Evolutionary conservation across 2,113 vertebrate genomes (phyloP).

Genomic region (Hippopotamus amphibius): DNA sequence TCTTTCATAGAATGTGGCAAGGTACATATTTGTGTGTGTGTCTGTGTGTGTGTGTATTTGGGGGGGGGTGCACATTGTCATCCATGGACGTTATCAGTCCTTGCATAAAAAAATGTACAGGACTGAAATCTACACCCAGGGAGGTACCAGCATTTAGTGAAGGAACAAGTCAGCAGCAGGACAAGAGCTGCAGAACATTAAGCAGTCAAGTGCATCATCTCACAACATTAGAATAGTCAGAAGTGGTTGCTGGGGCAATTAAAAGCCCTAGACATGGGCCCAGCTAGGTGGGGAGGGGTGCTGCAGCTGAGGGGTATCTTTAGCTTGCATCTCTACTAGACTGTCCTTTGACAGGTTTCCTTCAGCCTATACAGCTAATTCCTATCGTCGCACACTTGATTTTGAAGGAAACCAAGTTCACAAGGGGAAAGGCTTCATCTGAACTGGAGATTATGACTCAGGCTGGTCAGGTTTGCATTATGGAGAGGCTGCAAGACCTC

Average conservation of each 20-base stretch:
- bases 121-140: background rate
- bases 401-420: background rate
- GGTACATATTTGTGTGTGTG: background rate
- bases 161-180: background rate
- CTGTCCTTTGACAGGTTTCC: background rate
- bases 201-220: background rate
- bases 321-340: background rate
- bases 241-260: background rate
- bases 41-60: background rate
- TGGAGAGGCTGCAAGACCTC: background rate
- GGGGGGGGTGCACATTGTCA: background rate
- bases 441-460: background rate
- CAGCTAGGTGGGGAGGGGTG: background rate
- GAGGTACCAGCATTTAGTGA: background rate
- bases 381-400: background rate
- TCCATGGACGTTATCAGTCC: background rate
- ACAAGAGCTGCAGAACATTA: background rate
- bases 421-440: background rate
- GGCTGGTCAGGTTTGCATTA: background rate
- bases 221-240: background rate
- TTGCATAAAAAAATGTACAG: background rate
- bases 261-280: background rate
- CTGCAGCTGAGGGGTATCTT: background rate
- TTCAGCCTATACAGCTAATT: background rate
- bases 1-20: background rate